Evolutionary conservation across 2,888 invertebrate genomes (phyloP).

Genomic region (Bhutanitis thaidina): DNA sequence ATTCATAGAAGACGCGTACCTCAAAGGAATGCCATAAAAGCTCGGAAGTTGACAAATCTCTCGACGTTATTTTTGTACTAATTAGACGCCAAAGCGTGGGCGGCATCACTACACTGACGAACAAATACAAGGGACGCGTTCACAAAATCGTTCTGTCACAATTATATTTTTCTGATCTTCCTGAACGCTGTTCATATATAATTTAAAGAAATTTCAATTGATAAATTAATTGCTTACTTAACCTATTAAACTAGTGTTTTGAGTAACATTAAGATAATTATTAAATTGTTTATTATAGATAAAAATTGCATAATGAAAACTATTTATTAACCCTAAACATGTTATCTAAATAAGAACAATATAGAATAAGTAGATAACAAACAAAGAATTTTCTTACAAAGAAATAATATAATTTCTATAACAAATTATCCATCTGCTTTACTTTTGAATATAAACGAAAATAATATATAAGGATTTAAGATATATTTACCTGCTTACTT

Average conservation of each 20-base stretch:
- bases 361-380: no score
- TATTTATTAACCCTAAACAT: no score
- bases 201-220: conserved; percentile 15
- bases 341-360: no score
- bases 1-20: conserved; percentile 42
- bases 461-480: no score
- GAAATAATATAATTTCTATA: no score
- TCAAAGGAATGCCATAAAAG: conserved; percentile 69
- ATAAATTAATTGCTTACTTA: neutral
- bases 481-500: no score
- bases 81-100: conserved; percentile 68
- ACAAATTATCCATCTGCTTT: no score
- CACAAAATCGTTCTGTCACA: conserved; percentile 12
- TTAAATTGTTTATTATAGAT: no score
- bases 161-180: conserved; percentile 18
- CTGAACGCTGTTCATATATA: conserved; percentile 14
- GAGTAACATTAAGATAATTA: no score
- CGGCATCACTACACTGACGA: conserved; percentile 54
- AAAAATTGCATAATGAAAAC: no score
- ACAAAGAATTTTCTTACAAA: no score
- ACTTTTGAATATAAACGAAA: no score
- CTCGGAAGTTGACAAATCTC: conserved; percentile 78
- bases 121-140: conserved; percentile 27
- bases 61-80: conserved; percentile 74
- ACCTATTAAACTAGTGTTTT: neutral